phyloP scores from a whole-genome alignment of 2,888 invertebrate species.

The Drosophila phalerata region DNA sequence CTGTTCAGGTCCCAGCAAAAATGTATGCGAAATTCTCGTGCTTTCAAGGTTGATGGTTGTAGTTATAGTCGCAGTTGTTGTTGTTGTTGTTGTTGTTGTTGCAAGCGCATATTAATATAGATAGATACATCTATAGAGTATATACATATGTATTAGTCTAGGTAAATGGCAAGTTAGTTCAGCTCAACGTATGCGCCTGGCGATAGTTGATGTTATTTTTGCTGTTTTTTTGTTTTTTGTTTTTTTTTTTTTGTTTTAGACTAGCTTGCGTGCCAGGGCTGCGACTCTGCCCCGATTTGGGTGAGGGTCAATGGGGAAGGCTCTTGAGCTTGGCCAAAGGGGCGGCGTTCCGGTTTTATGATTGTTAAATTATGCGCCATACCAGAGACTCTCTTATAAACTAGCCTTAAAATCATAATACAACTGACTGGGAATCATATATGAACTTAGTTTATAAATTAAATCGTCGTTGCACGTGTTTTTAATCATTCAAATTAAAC shows the following conservation, averaged over 20 bases:
- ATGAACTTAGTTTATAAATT: background rate
- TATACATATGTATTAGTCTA: constrained; percentile 35
- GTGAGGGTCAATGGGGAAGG: constrained; percentile 77
- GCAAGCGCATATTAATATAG: constrained; percentile 47
- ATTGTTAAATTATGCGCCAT: constrained; percentile 20
- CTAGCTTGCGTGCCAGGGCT: constrained; percentile 70
- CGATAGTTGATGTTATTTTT: constrained; percentile 31
- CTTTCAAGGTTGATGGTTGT: constrained; percentile 61
- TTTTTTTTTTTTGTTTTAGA: constrained; percentile 11
- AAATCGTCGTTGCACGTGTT: background rate
- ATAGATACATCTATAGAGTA: constrained; percentile 27
- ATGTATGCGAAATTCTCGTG: constrained; percentile 79
- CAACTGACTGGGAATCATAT: background rate
- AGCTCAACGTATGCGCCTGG: constrained; percentile 28
- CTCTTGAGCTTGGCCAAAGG: constrained; percentile 44
- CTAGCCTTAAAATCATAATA: constrained; percentile 1
- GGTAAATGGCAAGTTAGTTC: constrained; percentile 49
- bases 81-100: constrained; percentile 18
- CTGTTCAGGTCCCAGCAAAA: constrained; percentile 32
- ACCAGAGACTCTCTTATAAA: constrained; percentile 5
- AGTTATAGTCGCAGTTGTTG: constrained; percentile 6
- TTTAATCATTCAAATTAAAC: background rate
- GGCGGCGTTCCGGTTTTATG: constrained; percentile 30
- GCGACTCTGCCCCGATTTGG: constrained; percentile 60
- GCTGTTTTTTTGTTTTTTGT: no score